Conservation (phyloP, 2,888 invertebrate genomes). For the Kryphioiulus occultus region DNA sequence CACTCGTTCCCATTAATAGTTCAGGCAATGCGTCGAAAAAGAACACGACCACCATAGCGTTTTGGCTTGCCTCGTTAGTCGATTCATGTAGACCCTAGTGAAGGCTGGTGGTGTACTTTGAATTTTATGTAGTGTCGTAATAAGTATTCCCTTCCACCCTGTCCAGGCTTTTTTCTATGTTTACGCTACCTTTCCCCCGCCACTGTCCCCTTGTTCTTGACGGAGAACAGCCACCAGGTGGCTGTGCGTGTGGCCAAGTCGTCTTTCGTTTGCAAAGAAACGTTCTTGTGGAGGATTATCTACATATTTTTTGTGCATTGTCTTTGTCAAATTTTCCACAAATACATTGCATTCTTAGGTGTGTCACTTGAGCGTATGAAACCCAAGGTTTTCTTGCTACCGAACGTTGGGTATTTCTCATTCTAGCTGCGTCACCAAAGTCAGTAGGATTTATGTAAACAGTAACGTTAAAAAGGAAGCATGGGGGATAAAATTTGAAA, state of each 20-base stretch:
- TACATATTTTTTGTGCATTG: slow-evolving; percentile 20
- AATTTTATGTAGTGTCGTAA: slow-evolving; percentile 20
- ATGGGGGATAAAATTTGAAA: neutral
- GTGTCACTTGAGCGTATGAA: neutral
- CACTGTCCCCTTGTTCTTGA: neutral
- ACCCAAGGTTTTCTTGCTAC: slow-evolving; percentile 6
- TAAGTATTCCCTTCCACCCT: neutral
- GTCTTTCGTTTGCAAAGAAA: neutral
- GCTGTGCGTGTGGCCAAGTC: neutral
- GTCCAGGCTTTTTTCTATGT: neutral
- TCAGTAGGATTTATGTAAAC: neutral
- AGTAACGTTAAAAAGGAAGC: neutral
- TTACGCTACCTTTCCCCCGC: neutral
- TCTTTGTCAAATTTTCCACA: slow-evolving; percentile 32
- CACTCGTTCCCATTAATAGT: neutral
- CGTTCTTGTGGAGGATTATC: neutral
- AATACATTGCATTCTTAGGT: slow-evolving; percentile 24
- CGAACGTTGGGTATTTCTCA: neutral
- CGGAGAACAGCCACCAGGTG: neutral
- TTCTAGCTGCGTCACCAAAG: slow-evolving; percentile 29
- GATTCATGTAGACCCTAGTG: slow-evolving; percentile 22
- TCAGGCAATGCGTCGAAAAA: neutral
- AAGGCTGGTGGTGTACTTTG: slow-evolving; percentile 27
- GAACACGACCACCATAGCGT: neutral
- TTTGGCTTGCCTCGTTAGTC: neutral